phyloP scores from a whole-genome alignment of 2,113 vertebrate genomes.

The Ageneiosus marmoratus region DNA sequence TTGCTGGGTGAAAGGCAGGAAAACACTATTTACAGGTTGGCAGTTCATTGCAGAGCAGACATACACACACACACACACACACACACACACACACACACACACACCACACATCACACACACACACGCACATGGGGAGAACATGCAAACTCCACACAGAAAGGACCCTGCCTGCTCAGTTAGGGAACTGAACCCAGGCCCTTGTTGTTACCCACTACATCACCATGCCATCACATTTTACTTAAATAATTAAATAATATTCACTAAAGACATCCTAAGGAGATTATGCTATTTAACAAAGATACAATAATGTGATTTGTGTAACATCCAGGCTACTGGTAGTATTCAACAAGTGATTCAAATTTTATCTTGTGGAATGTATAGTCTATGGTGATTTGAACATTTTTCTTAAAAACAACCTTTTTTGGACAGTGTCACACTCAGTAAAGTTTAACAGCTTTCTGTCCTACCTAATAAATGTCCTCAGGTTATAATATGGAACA shows the following conservation, averaged over 20 bases:
- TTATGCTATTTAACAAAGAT: not conserved
- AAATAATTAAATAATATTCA: not conserved
- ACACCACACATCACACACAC: no score
- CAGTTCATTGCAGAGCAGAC: no score
- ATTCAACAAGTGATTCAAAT: not conserved
- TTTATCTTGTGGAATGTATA: slow-evolving; percentile 34
- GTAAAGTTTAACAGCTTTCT: slow-evolving; percentile 51
- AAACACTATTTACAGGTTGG: no score
- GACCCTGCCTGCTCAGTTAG: no score
- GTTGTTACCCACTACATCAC: no score
- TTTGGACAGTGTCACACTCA: slow-evolving; percentile 51
- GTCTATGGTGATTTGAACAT: slow-evolving; percentile 36
- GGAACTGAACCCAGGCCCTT: no score
- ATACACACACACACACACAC: no score
- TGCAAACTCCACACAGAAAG: no score
- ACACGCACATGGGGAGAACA: no score
- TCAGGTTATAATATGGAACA: slow-evolving; percentile 48
- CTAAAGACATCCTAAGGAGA: not conserved
- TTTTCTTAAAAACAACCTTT: slow-evolving; percentile 32
- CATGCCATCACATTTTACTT: no score
- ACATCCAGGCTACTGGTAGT: not conserved
- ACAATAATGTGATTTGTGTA: slow-evolving; percentile 2
- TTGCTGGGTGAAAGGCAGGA: no score
- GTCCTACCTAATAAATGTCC: slow-evolving; percentile 52
- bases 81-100: no score